phyloP scores from a whole-genome alignment of 2,113 vertebrate species.

The Sakesphorus luctuosus region DNA sequence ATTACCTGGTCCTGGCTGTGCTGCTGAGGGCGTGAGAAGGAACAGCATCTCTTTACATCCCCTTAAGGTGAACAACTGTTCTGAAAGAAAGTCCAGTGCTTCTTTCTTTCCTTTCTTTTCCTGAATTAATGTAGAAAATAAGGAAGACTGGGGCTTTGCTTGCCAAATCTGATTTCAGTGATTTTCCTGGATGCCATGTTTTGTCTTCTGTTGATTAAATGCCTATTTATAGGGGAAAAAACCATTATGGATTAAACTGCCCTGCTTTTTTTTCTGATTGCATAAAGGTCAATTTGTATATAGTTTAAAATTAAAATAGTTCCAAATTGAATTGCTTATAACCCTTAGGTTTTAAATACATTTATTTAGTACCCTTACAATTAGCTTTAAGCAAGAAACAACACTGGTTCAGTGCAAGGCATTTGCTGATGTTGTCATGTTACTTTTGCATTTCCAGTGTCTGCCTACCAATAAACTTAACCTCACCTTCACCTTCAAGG shows the following conservation, averaged over 20 bases:
- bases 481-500: neutral
- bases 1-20: neutral
- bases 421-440: neutral
- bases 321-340: neutral
- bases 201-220: conserved; percentile 33
- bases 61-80: neutral
- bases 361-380: neutral
- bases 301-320: neutral
- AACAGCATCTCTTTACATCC: neutral
- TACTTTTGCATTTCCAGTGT: neutral
- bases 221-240: neutral
- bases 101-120: neutral
- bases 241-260: neutral
- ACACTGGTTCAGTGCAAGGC: neutral
- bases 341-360: neutral
- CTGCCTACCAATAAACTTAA: neutral
- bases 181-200: neutral
- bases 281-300: neutral
- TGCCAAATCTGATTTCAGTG: neutral
- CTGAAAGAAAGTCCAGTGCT: neutral
- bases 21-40: neutral
- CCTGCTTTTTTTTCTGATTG: neutral
- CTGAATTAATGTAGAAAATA: neutral
- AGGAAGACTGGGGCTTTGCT: neutral
- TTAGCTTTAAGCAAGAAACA: neutral